Conservation (phyloP, 2,113 vertebrate species). For the Turnix velox region DNA sequence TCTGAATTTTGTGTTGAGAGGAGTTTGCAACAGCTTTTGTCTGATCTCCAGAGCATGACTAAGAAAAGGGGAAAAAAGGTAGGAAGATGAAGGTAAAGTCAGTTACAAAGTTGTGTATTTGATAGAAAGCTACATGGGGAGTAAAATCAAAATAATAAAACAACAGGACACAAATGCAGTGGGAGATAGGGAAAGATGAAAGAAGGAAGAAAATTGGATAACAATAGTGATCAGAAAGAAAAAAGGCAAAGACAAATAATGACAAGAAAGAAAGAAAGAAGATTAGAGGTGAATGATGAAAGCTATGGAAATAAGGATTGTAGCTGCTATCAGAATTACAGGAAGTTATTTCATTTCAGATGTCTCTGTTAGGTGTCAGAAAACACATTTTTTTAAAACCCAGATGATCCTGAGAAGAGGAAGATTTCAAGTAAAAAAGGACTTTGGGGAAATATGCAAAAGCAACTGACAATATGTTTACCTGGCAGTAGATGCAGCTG, state of each 20-base stretch:
- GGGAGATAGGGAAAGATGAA: slow-evolving; percentile 46
- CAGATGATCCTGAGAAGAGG: background rate
- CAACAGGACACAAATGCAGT: slow-evolving; percentile 16
- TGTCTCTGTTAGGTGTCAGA: background rate
- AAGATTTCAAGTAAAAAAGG: background rate
- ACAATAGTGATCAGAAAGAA: slow-evolving; percentile 59
- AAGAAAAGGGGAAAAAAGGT: background rate
- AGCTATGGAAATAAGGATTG: slow-evolving; percentile 56
- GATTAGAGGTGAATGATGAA: slow-evolving; percentile 60
- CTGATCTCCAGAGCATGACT: background rate
- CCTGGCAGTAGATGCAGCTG: background rate
- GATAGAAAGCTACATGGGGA: slow-evolving; percentile 28
- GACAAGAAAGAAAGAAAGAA: slow-evolving; percentile 41
- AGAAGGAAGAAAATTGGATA: slow-evolving; percentile 63
- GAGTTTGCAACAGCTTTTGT: background rate
- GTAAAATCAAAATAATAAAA: slow-evolving; percentile 50
- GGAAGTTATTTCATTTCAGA: slow-evolving; percentile 25
- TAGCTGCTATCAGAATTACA: background rate
- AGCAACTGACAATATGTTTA: background rate
- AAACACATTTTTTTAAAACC: background rate
- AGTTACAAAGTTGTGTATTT: slow-evolving; percentile 19
- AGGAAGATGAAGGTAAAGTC: slow-evolving; percentile 62
- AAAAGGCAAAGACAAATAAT: slow-evolving; percentile 56
- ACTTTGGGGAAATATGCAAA: background rate
- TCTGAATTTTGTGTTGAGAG: background rate